A percentile compares a stretch with the other conserved stretches of the same genome.
phyloP scores from a whole-genome alignment of 2,113 vertebrate species.

The Numenius arquata region DNA sequence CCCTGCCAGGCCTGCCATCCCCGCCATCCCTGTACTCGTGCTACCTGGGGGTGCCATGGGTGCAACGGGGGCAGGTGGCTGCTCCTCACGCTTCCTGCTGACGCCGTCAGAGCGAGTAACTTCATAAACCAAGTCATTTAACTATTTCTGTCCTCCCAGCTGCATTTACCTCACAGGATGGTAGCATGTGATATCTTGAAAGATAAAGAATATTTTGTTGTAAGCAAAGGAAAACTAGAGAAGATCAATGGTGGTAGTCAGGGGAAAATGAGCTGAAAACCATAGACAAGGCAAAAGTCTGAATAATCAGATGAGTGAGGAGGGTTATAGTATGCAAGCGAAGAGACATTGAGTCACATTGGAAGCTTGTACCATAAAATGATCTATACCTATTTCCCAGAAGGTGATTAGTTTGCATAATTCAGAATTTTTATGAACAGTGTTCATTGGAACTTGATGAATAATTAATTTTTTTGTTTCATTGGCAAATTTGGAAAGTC shows the following conservation, averaged over 20 bases:
- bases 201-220: conserved; percentile 11
- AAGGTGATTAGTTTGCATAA: conserved; percentile 58
- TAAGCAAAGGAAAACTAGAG: conserved; percentile 26
- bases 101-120: not conserved
- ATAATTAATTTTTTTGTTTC: conserved; percentile 21
- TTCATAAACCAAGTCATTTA: not conserved
- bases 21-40: accelerated
- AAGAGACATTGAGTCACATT: conserved; percentile 49
- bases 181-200: not conserved
- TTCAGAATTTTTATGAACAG: conserved; percentile 44
- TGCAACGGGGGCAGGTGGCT: not conserved
- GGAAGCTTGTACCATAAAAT: conserved; percentile 28
- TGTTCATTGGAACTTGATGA: conserved; percentile 45
- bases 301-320: conserved; percentile 12
- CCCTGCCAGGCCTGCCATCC: not conserved
- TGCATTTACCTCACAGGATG: not conserved
- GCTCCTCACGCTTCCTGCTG: not conserved
- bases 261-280: conserved; percentile 1
- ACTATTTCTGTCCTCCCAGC: not conserved
- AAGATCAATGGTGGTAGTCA: not conserved
- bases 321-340: not conserved
- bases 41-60: not conserved
- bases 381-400: conserved; percentile 58
- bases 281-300: not conserved
- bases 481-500: conserved; percentile 27